Conservation (phyloP, 2,888 invertebrate species). For the Drosophila sordidapex region DNA sequence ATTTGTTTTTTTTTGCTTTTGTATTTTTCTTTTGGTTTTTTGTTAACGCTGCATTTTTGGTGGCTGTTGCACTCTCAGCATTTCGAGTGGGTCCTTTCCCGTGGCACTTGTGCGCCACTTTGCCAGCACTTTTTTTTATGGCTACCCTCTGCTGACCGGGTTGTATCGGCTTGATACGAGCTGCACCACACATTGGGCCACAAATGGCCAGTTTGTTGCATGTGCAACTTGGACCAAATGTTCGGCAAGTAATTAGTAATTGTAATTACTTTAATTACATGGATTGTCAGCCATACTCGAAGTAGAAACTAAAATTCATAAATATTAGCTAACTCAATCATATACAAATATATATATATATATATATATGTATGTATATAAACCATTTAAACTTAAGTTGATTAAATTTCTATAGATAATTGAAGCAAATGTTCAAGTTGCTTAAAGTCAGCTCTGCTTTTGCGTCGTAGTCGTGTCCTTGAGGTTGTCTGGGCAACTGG, state of each 20-base stretch:
- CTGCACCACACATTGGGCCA: too few species aligned
- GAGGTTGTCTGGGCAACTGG: conserved; percentile 3
- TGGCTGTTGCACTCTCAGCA: conserved; percentile 35
- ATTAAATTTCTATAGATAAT: not conserved
- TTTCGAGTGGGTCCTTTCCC: conserved; percentile 62
- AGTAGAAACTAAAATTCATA: too few species aligned
- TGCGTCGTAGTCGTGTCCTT: conserved; percentile 29
- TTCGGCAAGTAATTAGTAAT: too few species aligned
- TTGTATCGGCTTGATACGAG: not conserved
- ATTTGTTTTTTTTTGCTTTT: not conserved
- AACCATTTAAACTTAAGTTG: not conserved
- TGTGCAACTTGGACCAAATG: not conserved
- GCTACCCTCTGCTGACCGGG: conserved; percentile 5
- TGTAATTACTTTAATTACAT: too few species aligned
- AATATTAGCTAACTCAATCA: not conserved
- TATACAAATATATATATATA: not conserved
- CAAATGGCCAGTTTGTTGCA: not conserved
- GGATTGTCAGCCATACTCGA: too few species aligned
- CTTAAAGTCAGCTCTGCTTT: not conserved
- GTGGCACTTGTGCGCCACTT: conserved; percentile 54
- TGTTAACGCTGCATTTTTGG: conserved; percentile 8
- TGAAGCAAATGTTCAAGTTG: not conserved
- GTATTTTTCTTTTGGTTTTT: conserved; percentile 1
- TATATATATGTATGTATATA: accelerated
- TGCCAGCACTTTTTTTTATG: conserved; percentile 30